Conservation (phyloP, 2,797 vertebrate species). For the Astyanax mexicanus region DNA sequence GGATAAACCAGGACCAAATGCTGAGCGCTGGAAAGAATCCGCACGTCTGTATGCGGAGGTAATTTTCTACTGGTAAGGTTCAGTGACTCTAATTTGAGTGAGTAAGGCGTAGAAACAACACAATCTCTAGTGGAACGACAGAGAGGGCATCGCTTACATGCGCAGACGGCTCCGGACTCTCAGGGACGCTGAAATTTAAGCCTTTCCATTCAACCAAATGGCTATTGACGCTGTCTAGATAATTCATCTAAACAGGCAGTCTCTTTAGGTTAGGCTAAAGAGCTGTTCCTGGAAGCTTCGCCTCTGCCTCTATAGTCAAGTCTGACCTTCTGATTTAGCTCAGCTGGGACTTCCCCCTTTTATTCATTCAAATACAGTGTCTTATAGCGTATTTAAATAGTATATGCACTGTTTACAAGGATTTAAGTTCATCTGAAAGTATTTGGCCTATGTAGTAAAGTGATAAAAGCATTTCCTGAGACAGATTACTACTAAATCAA, state of each 20-base stretch:
- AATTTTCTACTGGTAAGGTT: conserved; percentile 83
- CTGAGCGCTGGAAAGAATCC: conserved; percentile 62
- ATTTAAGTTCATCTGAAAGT: too few species aligned
- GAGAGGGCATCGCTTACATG: conserved; percentile 70
- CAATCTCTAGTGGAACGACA: conserved; percentile 49
- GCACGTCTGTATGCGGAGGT: conserved; percentile 72
- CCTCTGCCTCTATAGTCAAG: conserved; percentile 21
- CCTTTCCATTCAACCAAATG: conserved; percentile 70
- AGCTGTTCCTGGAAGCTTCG: conserved; percentile 64
- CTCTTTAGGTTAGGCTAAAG: conserved; percentile 74
- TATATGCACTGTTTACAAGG: too few species aligned
- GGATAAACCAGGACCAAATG: conserved; percentile 68
- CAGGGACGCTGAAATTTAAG: conserved; percentile 77
- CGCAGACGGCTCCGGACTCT: conserved; percentile 63
- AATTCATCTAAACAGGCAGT: conserved; percentile 81
- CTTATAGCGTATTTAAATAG: too few species aligned
- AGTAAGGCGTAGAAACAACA: conserved; percentile 81
- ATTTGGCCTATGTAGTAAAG: too few species aligned
- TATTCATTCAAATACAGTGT: too few species aligned
- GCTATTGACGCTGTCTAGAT: conserved; percentile 82
- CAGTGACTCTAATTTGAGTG: conserved; percentile 84
- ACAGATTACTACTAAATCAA: too few species aligned
- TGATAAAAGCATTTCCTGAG: too few species aligned
- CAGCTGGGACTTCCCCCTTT: background rate
- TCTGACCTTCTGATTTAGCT: conserved; percentile 39